Conservation (phyloP, 1,140 invertebrate genomes). For the Neotoxoptera formosana region DNA sequence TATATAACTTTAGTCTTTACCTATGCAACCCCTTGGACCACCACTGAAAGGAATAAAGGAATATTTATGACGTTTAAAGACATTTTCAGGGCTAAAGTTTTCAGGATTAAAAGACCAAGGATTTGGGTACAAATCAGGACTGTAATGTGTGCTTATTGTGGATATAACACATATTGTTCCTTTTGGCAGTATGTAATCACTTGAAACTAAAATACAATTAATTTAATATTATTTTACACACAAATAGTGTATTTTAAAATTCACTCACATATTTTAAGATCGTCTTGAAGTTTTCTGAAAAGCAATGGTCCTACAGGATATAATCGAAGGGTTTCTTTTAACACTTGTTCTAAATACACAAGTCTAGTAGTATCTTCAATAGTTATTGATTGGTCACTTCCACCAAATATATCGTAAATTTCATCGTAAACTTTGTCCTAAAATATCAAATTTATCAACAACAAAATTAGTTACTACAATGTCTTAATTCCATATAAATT, state of each 20-base stretch:
- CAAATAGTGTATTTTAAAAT: background rate
- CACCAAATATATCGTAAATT: constrained; percentile 67
- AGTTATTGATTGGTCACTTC: constrained; percentile 64
- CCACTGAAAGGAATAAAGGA: constrained; percentile 67
- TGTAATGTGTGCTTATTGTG: constrained; percentile 68
- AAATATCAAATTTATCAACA: too few relatives aligned
- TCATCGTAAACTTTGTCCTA: constrained; percentile 65
- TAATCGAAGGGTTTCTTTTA: too few relatives aligned
- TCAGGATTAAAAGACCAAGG: constrained; percentile 69
- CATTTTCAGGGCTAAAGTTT: constrained; percentile 67
- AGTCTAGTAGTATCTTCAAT: constrained; percentile 67
- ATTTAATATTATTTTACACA: background rate
- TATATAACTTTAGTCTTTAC: constrained; percentile 61
- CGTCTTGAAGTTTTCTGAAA: too few relatives aligned
- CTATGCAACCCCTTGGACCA: constrained; percentile 67
- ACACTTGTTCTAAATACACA: constrained; percentile 59
- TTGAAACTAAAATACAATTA: background rate
- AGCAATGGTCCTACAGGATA: too few relatives aligned
- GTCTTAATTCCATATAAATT: too few relatives aligned
- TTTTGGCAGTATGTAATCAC: constrained; percentile 65
- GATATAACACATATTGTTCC: constrained; percentile 74
- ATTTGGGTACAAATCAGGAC: constrained; percentile 66
- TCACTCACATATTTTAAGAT: too few relatives aligned
- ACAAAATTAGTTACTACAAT: too few relatives aligned
- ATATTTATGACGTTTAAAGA: constrained; percentile 61